phyloP scores from a whole-genome alignment of 2,797 vertebrate genomes.

The Philypnodon macrostomus region DNA sequence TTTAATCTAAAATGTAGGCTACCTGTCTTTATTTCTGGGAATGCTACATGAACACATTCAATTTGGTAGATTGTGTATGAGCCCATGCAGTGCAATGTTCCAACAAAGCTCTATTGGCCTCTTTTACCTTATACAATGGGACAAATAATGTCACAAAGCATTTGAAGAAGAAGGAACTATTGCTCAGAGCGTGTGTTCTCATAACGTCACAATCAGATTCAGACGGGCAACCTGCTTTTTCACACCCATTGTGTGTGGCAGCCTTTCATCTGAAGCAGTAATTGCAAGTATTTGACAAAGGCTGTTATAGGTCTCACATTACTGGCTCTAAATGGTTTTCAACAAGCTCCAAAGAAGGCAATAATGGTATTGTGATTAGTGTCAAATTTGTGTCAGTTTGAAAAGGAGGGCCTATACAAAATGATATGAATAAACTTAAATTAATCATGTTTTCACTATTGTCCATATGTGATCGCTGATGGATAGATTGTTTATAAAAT shows the following conservation, averaged over 20 bases:
- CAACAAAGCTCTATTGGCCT: slow-evolving; percentile 8
- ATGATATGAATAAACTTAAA: neutral
- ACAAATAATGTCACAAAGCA: slow-evolving; percentile 15
- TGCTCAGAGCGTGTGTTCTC: slow-evolving; percentile 55
- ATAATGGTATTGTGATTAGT: slow-evolving; percentile 14
- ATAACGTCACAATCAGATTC: slow-evolving; percentile 47
- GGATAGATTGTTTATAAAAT: too few relatives aligned
- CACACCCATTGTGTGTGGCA: neutral
- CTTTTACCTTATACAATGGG: slow-evolving; percentile 4
- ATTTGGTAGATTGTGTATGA: neutral
- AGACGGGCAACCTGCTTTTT: slow-evolving; percentile 29
- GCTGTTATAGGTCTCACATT: slow-evolving; percentile 28
- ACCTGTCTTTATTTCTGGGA: too few relatives aligned
- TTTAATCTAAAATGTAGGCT: too few relatives aligned
- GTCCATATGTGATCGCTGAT: too few relatives aligned
- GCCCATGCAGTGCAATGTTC: neutral
- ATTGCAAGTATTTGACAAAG: slow-evolving; percentile 32
- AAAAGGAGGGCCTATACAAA: slow-evolving; percentile 12
- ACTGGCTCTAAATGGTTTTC: slow-evolving; percentile 21
- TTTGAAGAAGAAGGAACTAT: slow-evolving; percentile 23
- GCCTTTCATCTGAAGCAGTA: slow-evolving; percentile 28
- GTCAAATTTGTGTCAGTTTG: slow-evolving; percentile 8
- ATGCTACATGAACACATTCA: neutral
- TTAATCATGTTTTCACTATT: too few relatives aligned
- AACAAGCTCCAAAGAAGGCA: slow-evolving; percentile 16